A percentile compares a stretch with the other conserved stretches of the same genome.
Conservation (phyloP, 1,140 invertebrate genomes). For the Drosophila insularis region DNA sequence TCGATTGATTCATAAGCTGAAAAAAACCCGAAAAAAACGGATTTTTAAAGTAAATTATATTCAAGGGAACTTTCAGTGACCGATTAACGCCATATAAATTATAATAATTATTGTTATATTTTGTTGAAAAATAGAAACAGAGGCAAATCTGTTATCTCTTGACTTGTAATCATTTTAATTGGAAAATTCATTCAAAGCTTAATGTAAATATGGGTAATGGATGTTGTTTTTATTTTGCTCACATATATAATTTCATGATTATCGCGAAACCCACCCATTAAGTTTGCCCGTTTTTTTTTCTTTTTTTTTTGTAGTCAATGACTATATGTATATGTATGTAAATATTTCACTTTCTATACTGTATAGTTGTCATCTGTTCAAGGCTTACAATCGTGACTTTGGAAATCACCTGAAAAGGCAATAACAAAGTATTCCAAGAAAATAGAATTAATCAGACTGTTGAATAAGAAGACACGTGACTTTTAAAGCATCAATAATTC, state of each 20-base stretch:
- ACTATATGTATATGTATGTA: not conserved
- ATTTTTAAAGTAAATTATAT: too few relatives aligned
- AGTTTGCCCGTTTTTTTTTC: not conserved
- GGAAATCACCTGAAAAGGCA: not conserved
- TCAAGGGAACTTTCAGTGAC: too few relatives aligned
- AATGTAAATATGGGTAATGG: not conserved
- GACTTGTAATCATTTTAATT: not conserved
- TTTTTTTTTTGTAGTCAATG: not conserved
- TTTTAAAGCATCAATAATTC: not conserved
- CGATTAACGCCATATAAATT: too few relatives aligned
- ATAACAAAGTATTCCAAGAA: not conserved
- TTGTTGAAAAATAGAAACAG: not conserved
- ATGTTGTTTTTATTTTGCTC: not conserved
- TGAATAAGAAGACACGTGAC: not conserved
- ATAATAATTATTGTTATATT: not conserved
- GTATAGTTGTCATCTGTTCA: not conserved
- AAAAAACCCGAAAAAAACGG: too few relatives aligned
- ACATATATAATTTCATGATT: not conserved
- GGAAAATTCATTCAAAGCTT: conserved; percentile 3
- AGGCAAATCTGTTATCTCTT: not conserved
- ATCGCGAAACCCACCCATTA: not conserved
- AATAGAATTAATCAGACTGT: not conserved
- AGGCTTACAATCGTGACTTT: conserved; percentile 6
- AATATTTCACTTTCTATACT: conserved; percentile 2
- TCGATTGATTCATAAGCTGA: too few relatives aligned